These are phyloP conservation scores for Beroe forskalii DNA, from an alignment of 37 sponge, comb jelly and placozoan species.

Conservation along the genomic window DNA sequence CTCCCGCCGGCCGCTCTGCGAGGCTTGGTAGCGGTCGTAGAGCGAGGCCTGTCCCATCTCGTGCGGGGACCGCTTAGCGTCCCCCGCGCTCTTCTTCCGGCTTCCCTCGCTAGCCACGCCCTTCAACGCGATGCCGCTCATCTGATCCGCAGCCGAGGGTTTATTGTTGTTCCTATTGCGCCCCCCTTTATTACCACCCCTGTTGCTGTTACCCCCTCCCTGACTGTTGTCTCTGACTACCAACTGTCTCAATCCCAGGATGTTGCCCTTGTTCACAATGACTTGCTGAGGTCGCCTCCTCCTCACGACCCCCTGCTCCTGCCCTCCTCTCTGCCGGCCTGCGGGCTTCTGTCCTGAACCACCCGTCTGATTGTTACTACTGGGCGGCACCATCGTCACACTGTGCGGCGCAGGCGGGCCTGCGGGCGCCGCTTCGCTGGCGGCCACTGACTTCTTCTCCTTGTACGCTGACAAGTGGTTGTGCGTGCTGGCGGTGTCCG, in stretches of 20 bases:
- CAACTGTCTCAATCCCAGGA: conserved; percentile 21
- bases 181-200: background rate
- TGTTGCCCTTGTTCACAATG: background rate
- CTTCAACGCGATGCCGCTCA: background rate
- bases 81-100: background rate
- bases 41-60: background rate
- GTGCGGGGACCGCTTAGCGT: background rate
- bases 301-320: background rate
- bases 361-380: conserved; percentile 11
- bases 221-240: background rate
- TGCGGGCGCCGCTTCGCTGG: background rate
- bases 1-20: background rate
- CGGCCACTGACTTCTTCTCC: background rate
- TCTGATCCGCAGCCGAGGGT: background rate
- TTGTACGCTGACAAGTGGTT: background rate
- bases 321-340: background rate
- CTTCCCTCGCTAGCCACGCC: background rate
- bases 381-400: too few species aligned
- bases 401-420: too few species aligned
- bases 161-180: background rate
- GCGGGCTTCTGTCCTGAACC: background rate
- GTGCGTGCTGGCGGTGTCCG: too few species aligned
- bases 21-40: conserved; percentile 15
- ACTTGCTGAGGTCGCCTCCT: background rate
- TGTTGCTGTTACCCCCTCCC: too few species aligned